Percentiles rank a stretch among this genome's conserved stretches.
These are phyloP conservation scores for Oryzaephilus surinamensis DNA, from an alignment of 1,140 invertebrate genomes.

Conservation along the genomic window DNA sequence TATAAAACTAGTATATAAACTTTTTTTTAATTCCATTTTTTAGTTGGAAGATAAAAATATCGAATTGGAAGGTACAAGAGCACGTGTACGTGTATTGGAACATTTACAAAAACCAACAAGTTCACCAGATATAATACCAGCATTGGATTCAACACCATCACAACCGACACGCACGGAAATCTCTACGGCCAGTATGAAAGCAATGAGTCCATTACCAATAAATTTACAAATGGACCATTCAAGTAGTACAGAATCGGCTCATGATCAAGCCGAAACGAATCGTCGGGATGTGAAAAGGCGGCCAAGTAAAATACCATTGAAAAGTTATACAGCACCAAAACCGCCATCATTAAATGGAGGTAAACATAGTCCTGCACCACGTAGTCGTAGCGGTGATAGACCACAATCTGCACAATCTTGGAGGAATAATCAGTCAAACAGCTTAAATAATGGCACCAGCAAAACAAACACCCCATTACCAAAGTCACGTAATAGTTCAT, in stretches of 20 bases:
- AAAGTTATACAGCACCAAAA: constrained; percentile 42
- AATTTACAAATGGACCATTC: constrained; percentile 44
- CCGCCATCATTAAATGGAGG: constrained; percentile 40
- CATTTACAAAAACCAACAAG: constrained; percentile 30
- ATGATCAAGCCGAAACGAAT: constrained; percentile 41
- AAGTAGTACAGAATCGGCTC: constrained; percentile 52
- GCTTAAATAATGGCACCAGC: constrained; percentile 2
- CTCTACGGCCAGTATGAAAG: constrained; percentile 42
- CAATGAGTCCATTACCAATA: constrained; percentile 43
- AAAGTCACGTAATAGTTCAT: constrained; percentile 36
- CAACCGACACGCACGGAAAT: constrained; percentile 30
- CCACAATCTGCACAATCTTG: constrained; percentile 40
- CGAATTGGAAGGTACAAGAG: constrained; percentile 67
- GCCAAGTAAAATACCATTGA: constrained; percentile 61
- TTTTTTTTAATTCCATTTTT: constrained; percentile 3
- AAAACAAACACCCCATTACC: constrained; percentile 29
- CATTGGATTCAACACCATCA: too few species aligned
- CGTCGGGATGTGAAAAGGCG: constrained; percentile 37
- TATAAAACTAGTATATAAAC: constrained; percentile 1
- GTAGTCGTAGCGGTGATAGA: constrained; percentile 38
- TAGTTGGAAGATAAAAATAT: constrained; percentile 72
- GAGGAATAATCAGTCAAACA: constrained; percentile 30
- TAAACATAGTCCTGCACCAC: constrained; percentile 37
- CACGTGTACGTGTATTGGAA: constrained; percentile 60
- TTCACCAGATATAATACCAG: constrained; percentile 39